A percentile compares a stretch with the other conserved stretches of the same genome.
These are phyloP conservation scores for Chrysolina oricalcia DNA, from an alignment of 2,888 invertebrate species.

Conservation along the genomic window DNA sequence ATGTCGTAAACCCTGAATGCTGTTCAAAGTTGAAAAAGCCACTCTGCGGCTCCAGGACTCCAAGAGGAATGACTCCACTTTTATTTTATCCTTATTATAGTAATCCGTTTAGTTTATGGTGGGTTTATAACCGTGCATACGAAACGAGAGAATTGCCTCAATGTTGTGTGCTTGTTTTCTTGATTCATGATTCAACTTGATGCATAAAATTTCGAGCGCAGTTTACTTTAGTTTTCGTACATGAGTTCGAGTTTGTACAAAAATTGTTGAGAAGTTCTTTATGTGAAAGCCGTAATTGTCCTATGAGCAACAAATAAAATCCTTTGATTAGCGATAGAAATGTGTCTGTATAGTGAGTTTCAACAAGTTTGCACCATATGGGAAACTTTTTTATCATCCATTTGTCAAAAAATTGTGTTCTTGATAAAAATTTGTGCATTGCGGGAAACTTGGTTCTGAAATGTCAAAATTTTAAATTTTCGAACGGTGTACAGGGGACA, in stretches of 20 bases:
- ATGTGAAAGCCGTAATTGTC: constrained; percentile 5
- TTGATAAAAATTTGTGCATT: no score
- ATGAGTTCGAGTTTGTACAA: background rate
- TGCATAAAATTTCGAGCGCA: constrained; percentile 25
- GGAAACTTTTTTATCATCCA: no score
- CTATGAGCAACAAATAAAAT: background rate
- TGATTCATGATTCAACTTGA: constrained; percentile 27
- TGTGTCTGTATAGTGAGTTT: no score
- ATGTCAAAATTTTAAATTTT: no score
- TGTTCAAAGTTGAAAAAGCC: constrained; percentile 17
- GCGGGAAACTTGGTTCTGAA: no score
- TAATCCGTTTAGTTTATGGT: constrained; percentile 52
- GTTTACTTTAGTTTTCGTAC: constrained; percentile 16
- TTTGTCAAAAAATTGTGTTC: no score
- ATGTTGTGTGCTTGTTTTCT: constrained; percentile 30
- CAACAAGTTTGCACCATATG: no score
- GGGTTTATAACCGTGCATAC: constrained; percentile 57
- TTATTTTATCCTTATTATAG: constrained; percentile 32
- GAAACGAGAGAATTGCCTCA: constrained; percentile 46
- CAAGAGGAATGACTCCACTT: constrained; percentile 23
- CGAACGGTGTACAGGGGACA: no score
- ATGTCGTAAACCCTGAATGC: constrained; percentile 17
- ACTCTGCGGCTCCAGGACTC: background rate
- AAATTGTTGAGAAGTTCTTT: constrained; percentile 11
- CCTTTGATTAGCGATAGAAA: background rate